These are phyloP conservation scores for Petrocephalus schoutedeni DNA, from an alignment of 2,797 vertebrate species.

Conservation along the genomic window DNA sequence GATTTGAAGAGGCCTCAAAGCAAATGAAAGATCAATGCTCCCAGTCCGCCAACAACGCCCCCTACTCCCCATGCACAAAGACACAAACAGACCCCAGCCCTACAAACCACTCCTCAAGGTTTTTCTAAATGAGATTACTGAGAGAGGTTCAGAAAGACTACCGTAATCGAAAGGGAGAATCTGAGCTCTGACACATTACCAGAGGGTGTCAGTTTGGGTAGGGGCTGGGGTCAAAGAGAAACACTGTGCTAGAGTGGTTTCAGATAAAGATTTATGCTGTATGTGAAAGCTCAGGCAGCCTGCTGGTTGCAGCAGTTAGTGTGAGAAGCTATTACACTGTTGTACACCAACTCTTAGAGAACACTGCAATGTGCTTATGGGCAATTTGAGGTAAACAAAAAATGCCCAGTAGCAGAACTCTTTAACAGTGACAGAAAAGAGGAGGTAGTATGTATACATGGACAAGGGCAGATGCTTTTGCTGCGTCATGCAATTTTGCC, in stretches of 20 bases:
- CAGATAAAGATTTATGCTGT: background rate
- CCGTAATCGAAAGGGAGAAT: constrained; percentile 57
- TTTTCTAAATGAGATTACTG: constrained; percentile 36
- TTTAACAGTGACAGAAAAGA: background rate
- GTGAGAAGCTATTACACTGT: background rate
- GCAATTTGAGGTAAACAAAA: background rate
- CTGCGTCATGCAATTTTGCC: background rate
- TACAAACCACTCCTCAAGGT: constrained; percentile 40
- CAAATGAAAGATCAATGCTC: constrained; percentile 71
- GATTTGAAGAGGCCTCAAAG: constrained; percentile 70
- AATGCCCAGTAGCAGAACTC: background rate
- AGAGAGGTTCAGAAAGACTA: constrained; percentile 57
- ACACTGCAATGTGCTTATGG: background rate
- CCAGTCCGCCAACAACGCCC: constrained; percentile 45
- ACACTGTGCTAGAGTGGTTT: background rate
- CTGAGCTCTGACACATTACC: constrained; percentile 26
- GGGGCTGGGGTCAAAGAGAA: background rate
- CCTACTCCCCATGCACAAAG: background rate
- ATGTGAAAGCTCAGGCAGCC: background rate
- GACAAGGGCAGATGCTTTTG: background rate
- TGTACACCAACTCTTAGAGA: background rate
- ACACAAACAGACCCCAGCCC: background rate
- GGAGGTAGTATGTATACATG: background rate
- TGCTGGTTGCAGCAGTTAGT: background rate
- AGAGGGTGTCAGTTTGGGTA: background rate